Evolutionary conservation across 2,113 vertebrate species (phyloP), one percentile per base, ranked within the genome.

Genomic region (Barbus barbus): DNA sequence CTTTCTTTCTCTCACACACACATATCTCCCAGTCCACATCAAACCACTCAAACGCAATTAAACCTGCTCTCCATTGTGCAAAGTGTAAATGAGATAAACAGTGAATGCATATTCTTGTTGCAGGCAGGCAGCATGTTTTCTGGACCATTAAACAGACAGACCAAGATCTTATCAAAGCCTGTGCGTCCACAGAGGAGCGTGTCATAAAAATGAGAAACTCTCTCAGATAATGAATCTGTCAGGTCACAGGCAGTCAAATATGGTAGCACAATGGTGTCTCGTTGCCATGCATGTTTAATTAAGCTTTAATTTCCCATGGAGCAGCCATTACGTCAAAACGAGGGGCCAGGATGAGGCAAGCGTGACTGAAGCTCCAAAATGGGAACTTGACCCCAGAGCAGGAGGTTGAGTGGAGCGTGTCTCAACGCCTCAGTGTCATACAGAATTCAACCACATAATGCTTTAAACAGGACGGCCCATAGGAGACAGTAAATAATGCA

Each of bases 261-360:
- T 81, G 44, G 22, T 28, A 51, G 71, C 51, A 77, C 77, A 81
- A 81, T 74, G 61, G 72, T 58, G 67, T 71, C 51, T 77, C 53
- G 16, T 78, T 73, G 63, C 87, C 82, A 78, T 75, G 61, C 78
- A 77, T 88, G 87, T 76, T 84, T 82, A 86, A 86, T 86, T 86
- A 86, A 81, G 87, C 82, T 79, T 88, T 86, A 78, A 82, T 82
- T 77, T 82, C 78, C 82, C 53, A 76, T 63, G 82, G 81, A 84
- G 56, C 83, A 58, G 69, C 67, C 48, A 83, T 86, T 81, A 71
- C 72, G 58, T 72, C 20, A 41, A 80, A 80, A 86, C 9, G 77
- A 67, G 38, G 48, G 76, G 48, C 67, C 20, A 60, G 53, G 53
- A 78, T 60, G 75, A 78, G 75, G 75, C 33, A 41, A 78, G 75